These are phyloP conservation scores for Hyla sarda DNA, from an alignment of 2,113 vertebrate species.

Conservation along the genomic window DNA sequence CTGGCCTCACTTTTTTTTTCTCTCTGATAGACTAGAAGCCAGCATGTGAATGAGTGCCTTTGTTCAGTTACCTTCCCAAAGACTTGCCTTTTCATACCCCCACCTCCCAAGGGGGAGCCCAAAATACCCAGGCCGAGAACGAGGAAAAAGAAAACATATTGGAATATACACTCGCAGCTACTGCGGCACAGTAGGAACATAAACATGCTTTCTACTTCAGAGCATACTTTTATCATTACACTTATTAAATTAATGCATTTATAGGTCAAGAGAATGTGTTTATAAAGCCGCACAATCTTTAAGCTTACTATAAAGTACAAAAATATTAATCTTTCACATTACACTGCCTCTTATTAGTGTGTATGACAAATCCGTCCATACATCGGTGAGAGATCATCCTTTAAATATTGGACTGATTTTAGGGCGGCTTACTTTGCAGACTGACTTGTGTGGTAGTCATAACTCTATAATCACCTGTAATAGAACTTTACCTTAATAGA, in stretches of 20 bases:
- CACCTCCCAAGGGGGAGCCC: conserved; percentile 36
- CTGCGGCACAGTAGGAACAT: conserved; percentile 36
- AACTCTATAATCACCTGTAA: not conserved
- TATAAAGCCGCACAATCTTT: not conserved
- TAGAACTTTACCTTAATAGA: not conserved
- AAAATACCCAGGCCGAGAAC: conserved; percentile 54
- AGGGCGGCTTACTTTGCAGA: not conserved
- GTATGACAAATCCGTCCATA: not conserved
- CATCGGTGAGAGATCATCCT: not conserved
- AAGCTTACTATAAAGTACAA: not conserved
- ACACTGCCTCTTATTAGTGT: not conserved
- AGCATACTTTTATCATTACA: conserved; percentile 11
- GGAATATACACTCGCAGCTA: conserved; percentile 39
- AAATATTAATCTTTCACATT: not conserved
- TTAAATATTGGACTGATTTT: not conserved
- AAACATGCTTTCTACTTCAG: conserved; percentile 27
- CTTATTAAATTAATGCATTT: conserved; percentile 3
- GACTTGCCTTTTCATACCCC: conserved; percentile 62
- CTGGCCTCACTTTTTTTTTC: conserved; percentile 55
- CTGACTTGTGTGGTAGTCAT: too few species aligned
- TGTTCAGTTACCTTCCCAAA: conserved; percentile 62
- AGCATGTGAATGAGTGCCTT: conserved; percentile 63
- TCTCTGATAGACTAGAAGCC: conserved; percentile 46
- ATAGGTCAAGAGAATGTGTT: not conserved
- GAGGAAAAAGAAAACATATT: conserved; percentile 49